These are phyloP conservation scores for Helogale parvula DNA, from an alignment of 2,113 vertebrate species.

Conservation along the genomic window DNA sequence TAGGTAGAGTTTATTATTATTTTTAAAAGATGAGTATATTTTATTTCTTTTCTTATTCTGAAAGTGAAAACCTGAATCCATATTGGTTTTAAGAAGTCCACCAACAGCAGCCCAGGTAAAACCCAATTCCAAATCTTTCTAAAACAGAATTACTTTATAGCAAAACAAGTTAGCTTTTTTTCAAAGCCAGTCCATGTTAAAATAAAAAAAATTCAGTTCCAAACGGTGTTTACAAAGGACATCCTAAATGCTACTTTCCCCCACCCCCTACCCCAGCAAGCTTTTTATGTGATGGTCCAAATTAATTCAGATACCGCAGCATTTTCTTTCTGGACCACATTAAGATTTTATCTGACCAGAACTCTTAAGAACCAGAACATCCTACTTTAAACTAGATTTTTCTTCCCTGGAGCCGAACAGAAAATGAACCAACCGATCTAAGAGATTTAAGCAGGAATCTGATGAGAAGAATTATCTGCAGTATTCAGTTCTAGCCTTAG, in stretches of 20 bases:
- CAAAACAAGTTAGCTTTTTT: not conserved
- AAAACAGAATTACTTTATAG: conserved; percentile 31
- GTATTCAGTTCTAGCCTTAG: not conserved
- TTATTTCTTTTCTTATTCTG: conserved; percentile 13
- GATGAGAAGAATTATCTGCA: not conserved
- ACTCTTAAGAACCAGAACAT: not conserved
- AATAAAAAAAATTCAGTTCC: conserved; percentile 39
- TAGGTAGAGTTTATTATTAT: not conserved
- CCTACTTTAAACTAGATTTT: not conserved
- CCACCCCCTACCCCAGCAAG: not conserved
- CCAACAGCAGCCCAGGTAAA: not conserved
- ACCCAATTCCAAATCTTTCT: not conserved
- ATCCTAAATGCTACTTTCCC: not conserved
- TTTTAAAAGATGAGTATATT: not conserved
- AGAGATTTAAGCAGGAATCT: not conserved
- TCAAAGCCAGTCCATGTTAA: conserved; percentile 34
- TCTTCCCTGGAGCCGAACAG: not conserved
- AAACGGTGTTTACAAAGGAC: not conserved
- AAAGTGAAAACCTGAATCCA: conserved; percentile 1
- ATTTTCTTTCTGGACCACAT: not conserved
- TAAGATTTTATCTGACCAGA: not conserved
- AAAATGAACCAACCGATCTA: conserved; percentile 11
- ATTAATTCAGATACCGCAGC: not conserved
- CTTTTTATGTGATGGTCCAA: not conserved
- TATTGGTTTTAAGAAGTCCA: conserved; percentile 1